Conservation (phyloP, 2,113 vertebrate species). For the Mungos mungo region DNA sequence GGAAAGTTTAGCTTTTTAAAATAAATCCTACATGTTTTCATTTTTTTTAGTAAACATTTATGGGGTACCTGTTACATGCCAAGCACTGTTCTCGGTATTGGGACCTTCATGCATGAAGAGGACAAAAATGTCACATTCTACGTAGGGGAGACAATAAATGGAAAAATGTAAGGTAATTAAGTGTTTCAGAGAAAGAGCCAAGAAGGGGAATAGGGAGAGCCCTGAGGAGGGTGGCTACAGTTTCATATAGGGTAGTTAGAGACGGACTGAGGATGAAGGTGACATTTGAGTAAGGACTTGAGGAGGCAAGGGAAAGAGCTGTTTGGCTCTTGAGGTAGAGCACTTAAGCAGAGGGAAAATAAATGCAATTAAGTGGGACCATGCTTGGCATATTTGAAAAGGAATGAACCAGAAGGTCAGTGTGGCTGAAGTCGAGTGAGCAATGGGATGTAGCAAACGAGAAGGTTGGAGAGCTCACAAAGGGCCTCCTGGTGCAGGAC, state of each 20-base stretch:
- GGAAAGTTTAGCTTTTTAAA: neutral
- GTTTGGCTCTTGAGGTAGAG: neutral
- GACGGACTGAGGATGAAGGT: neutral
- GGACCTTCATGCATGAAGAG: neutral
- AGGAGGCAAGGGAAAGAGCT: neutral
- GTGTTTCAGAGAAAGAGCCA: neutral
- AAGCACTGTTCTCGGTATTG: neutral
- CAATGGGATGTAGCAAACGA: neutral
- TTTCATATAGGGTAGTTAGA: neutral
- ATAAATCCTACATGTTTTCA: neutral
- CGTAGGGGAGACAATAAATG: neutral
- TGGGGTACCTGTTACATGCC: neutral
- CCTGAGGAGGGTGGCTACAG: neutral
- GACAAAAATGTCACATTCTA: neutral
- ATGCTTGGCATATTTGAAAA: neutral
- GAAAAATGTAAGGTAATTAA: neutral
- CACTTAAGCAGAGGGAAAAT: neutral
- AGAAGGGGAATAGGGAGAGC: neutral
- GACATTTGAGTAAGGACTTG: neutral
- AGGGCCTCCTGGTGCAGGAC: neutral
- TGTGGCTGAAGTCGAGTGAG: neutral
- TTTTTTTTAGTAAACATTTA: constrained; percentile 1
- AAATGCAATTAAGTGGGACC: neutral
- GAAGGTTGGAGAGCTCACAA: neutral
- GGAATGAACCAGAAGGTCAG: neutral